These are phyloP conservation scores for Zaprionus davidi DNA, from an alignment of 1,140 invertebrate species.

Conservation along the genomic window DNA sequence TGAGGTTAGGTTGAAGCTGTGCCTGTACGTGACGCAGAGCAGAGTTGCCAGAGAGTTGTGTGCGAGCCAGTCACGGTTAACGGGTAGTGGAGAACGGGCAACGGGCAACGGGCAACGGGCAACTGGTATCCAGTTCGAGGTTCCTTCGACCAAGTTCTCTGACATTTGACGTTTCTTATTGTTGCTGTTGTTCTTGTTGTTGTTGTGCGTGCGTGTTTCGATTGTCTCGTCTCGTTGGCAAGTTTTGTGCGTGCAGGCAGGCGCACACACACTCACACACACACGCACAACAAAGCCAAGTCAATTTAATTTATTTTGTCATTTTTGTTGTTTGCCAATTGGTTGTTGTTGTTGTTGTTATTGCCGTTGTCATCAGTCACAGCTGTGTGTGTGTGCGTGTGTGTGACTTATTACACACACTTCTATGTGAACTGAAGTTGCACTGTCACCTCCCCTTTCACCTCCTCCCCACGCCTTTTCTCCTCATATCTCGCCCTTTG, in stretches of 20 bases:
- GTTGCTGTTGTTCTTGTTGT: slow-evolving; percentile 8
- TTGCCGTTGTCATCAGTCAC: slow-evolving; percentile 42
- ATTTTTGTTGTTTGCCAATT: slow-evolving; percentile 75
- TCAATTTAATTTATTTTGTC: slow-evolving; percentile 82
- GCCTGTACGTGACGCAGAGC: slow-evolving; percentile 38
- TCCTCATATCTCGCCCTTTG: slow-evolving; percentile 35
- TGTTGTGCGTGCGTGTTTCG: slow-evolving; percentile 49
- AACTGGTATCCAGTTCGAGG: background rate
- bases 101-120: background rate
- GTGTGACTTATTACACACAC: slow-evolving; percentile 59
- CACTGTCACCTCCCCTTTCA: slow-evolving; percentile 8
- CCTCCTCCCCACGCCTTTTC: background rate
- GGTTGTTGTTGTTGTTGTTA: slow-evolving; percentile 42
- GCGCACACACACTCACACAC: slow-evolving; percentile 47
- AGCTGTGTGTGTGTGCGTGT: slow-evolving; percentile 31
- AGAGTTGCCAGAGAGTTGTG: background rate
- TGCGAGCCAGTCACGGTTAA: background rate
- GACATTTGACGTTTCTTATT: slow-evolving; percentile 36
- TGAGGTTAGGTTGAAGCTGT: slow-evolving; percentile 9
- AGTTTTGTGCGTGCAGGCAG: slow-evolving; percentile 46
- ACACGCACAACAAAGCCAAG: slow-evolving; percentile 47
- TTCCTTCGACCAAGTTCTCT: slow-evolving; percentile 16
- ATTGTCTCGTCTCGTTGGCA: slow-evolving; percentile 61
- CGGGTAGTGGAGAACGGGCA: background rate
- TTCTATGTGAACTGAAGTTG: slow-evolving; percentile 28